These are phyloP conservation scores for Hemithea aestivaria DNA, from an alignment of 2,888 invertebrate genomes.

Conservation along the genomic window DNA sequence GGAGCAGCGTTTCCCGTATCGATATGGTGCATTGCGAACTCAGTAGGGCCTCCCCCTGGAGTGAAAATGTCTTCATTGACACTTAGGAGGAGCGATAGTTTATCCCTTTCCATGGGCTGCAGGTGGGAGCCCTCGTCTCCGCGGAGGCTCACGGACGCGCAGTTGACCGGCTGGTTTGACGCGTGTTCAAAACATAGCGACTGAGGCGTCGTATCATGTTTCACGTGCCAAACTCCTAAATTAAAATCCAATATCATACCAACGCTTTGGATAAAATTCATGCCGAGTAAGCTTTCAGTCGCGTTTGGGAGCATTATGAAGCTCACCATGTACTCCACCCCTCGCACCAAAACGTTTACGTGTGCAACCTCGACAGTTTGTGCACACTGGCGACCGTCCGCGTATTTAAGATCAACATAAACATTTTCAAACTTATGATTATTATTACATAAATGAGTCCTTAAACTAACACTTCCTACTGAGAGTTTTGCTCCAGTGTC, in stretches of 20 bases:
- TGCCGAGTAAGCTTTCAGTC: not conserved
- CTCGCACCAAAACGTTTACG: not conserved
- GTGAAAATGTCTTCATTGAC: constrained; percentile 9
- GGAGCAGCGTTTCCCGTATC: too few relatives aligned
- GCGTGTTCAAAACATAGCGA: too few relatives aligned
- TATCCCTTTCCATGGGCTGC: too few relatives aligned
- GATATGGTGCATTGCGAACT: too few relatives aligned
- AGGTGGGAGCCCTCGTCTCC: too few relatives aligned
- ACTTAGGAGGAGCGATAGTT: too few relatives aligned
- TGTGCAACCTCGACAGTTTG: constrained; percentile 1
- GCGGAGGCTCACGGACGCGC: too few relatives aligned
- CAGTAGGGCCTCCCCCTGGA: constrained; percentile 5
- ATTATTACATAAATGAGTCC: not conserved
- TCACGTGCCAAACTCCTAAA: not conserved
- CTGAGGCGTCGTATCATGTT: not conserved
- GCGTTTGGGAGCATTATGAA: not conserved
- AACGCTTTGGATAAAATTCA: not conserved
- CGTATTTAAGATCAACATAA: not conserved
- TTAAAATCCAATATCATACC: not conserved
- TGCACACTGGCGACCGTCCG: not conserved
- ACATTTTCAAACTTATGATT: not conserved
- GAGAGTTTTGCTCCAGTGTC: not conserved
- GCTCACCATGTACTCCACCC: not conserved
- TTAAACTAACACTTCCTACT: constrained; percentile 1
- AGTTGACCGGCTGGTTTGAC: too few relatives aligned